Evolutionary conservation across 2,113 vertebrate genomes (phyloP).

Genomic region (Xenotilapia caudafasciata): DNA sequence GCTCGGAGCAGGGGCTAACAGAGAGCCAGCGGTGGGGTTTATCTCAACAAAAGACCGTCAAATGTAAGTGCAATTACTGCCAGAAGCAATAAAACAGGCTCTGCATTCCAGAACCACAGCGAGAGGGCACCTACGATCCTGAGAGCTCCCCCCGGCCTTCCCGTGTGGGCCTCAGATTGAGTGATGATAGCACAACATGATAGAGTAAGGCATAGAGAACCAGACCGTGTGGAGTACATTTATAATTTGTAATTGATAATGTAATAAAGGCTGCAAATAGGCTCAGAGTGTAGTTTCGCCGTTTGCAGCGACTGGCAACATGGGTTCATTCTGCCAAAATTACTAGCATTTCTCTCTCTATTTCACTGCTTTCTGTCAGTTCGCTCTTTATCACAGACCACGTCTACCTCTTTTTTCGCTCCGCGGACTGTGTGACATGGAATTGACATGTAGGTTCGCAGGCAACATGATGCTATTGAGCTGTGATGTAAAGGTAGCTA

Average conservation of each 20-base stretch:
- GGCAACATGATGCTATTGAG: constrained; percentile 65
- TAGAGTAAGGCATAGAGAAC: constrained; percentile 64
- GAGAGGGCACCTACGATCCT: constrained; percentile 45
- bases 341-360: constrained; percentile 29
- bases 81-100: constrained; percentile 65
- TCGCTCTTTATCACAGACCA: constrained; percentile 55
- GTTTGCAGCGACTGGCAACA: constrained; percentile 52
- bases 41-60: constrained; percentile 64
- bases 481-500: constrained; percentile 69
- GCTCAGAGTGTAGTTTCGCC: constrained; percentile 43
- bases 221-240: constrained; percentile 63
- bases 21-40: constrained; percentile 49
- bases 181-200: constrained; percentile 71
- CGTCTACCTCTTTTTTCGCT: constrained; percentile 63
- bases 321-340: constrained; percentile 52
- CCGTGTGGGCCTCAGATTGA: constrained; percentile 68
- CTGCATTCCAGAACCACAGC: constrained; percentile 58
- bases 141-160: constrained; percentile 35
- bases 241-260: constrained; percentile 75
- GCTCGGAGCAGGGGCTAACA: constrained; percentile 20
- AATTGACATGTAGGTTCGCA: constrained; percentile 68
- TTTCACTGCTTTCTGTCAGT: constrained; percentile 55
- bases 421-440: constrained; percentile 54
- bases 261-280: constrained; percentile 67
- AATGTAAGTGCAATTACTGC: constrained; percentile 71